A percentile compares a stretch with the other conserved stretches of the same genome.
These are phyloP conservation scores for Pomacea maculata DNA, from an alignment of 1,140 invertebrate genomes.

Conservation along the genomic window DNA sequence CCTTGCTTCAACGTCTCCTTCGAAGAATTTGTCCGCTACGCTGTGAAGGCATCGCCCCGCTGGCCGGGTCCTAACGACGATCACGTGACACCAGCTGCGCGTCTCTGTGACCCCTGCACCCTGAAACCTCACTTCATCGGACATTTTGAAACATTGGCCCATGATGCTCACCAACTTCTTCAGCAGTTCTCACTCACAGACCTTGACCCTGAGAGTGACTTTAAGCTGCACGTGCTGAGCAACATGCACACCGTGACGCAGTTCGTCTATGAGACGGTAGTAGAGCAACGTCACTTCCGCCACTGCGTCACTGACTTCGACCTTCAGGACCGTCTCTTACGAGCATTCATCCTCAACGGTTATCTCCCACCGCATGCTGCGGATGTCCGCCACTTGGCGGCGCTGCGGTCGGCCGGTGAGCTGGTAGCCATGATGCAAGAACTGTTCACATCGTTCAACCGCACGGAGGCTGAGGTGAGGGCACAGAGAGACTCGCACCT, in stretches of 20 bases:
- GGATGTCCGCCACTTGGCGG: neutral
- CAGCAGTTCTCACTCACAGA: conserved; percentile 1
- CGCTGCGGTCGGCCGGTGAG: neutral
- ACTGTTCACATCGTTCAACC: conserved; percentile 5
- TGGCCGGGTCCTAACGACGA: conserved; percentile 8
- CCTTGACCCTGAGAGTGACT: neutral
- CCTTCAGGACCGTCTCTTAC: conserved; percentile 10
- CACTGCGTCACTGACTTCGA: conserved; percentile 10
- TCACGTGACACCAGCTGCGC: conserved; percentile 18
- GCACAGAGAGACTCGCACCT: neutral
- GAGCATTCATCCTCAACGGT: conserved; percentile 22
- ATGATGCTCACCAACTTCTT: conserved; percentile 15
- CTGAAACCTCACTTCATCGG: conserved; percentile 28
- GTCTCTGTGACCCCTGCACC: conserved; percentile 22
- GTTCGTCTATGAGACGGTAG: conserved; percentile 18
- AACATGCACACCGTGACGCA: conserved; percentile 17
- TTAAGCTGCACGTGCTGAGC: neutral
- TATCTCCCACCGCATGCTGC: conserved; percentile 12
- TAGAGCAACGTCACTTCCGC: neutral
- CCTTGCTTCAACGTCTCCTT: conserved; percentile 26
- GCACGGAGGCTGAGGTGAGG: neutral
- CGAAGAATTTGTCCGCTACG: conserved; percentile 33
- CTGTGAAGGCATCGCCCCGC: neutral
- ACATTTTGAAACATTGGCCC: conserved; percentile 20
- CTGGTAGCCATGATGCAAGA: neutral